Evolutionary conservation across 2,888 invertebrate species (phyloP).

Genomic region (Tenthredo livida): DNA sequence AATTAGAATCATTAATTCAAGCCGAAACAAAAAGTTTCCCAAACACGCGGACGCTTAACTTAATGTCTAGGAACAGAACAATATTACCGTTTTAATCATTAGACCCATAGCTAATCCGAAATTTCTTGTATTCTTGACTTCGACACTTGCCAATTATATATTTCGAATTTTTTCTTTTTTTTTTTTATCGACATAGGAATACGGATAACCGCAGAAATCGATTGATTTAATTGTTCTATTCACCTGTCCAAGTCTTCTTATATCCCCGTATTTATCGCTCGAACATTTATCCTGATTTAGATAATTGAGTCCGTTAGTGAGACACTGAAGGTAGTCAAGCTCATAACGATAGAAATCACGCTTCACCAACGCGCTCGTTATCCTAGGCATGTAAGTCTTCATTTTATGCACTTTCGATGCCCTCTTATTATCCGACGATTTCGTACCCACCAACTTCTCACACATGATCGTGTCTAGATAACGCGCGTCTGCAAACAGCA

Average conservation of each 20-base stretch:
- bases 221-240: neutral
- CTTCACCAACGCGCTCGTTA: neutral
- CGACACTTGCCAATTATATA: neutral
- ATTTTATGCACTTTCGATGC: neutral
- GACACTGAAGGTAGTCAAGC: neutral
- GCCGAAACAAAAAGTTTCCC: neutral
- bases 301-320: neutral
- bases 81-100: conserved; percentile 3
- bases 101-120: neutral
- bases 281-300: neutral
- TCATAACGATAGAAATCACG: conserved; percentile 26
- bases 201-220: neutral
- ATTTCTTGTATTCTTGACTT: neutral
- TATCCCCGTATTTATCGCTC: neutral
- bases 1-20: neutral
- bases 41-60: neutral
- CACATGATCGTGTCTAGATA: conserved; percentile 30
- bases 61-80: neutral
- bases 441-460: conserved; percentile 13
- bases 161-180: neutral
- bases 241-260: neutral
- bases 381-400: neutral
- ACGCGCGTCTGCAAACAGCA: conserved; percentile 19
- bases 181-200: neutral
- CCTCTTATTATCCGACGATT: neutral